Evolutionary conservation across 2,888 invertebrate genomes (phyloP), one percentile per base, ranked within the genome.

Genomic region (Rhamphomyia laevipes): DNA sequence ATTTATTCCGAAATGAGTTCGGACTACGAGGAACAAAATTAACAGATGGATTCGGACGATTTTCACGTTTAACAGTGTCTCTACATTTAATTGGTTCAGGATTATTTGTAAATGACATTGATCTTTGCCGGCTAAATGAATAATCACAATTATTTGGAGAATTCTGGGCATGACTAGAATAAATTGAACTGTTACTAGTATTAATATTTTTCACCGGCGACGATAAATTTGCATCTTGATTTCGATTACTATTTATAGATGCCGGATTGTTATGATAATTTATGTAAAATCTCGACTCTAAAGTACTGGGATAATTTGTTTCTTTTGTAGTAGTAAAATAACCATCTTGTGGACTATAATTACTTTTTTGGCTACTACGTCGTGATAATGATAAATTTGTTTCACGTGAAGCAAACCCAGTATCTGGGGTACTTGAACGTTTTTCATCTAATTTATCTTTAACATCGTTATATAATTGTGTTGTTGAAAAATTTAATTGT

Each of bases 71-170:
- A 18, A 42, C 31, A 4, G 63, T 58, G 44, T 66, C 68, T 11
- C 68, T 67, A 3, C 66, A 63, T 48, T 66, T 63, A 11, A 68
- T 31, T 41, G 21, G 59, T 49, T 67, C 62, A 60, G 68, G 63
- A 55, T 73, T 72, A 56, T 73, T 74, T 1, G 73, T 73, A 55
- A 74, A 74, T n/a, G 74, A 74, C 59, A 74, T 67, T 33, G 74
- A 74, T 33, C 73, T 68, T 46, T 74, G 73, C 13, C 74, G 64
- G 49, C 60, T 62, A 16, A 54, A 55, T 33, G 55, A 51, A 45
- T 56, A 56, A 38, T 61, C 60, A n/a, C 55, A 54, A 23, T 56
- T 33, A 30, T n/a, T 37, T 38, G 56, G 55, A 23, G 56, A 54
- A 48, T 57, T 56, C 43, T 57, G 56, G 42, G 52, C 51, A 10